These are phyloP conservation scores for Chloroceryle inda DNA, from an alignment of 2,797 vertebrate genomes.

Conservation along the genomic window DNA sequence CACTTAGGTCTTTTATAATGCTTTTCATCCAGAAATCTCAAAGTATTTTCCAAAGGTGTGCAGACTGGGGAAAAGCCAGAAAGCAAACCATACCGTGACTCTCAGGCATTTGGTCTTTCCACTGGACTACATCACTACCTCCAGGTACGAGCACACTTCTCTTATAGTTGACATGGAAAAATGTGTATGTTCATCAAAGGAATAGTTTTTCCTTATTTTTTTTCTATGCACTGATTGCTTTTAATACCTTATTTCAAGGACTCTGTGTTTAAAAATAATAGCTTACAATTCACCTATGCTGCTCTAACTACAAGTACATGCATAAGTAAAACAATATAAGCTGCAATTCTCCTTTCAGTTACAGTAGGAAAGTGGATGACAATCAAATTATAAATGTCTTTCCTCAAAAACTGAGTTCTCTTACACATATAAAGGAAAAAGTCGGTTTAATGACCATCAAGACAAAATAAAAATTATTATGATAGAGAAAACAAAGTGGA, in stretches of 20 bases:
- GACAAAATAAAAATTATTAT: slow-evolving; percentile 20
- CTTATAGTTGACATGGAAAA: background rate
- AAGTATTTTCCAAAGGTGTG: background rate
- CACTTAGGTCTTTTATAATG: background rate
- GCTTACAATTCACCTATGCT: background rate
- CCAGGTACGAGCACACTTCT: background rate
- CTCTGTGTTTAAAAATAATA: background rate
- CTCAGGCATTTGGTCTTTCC: background rate
- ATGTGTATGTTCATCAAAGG: background rate
- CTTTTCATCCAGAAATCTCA: slow-evolving; percentile 7
- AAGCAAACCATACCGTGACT: background rate
- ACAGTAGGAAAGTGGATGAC: background rate
- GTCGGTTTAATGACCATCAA: background rate
- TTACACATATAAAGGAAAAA: background rate
- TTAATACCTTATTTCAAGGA: slow-evolving; percentile 28
- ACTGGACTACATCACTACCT: background rate
- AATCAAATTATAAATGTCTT: background rate
- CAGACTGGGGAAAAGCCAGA: background rate
- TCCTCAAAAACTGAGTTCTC: background rate
- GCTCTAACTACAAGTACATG: background rate
- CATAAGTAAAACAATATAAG: background rate
- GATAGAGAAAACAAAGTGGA: slow-evolving; percentile 49
- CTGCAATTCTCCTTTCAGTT: background rate
- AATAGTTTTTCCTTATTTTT: background rate
- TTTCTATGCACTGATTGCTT: background rate